Evolutionary conservation across 2,888 invertebrate genomes (phyloP).

Genomic region (Mayetiola destructor): DNA sequence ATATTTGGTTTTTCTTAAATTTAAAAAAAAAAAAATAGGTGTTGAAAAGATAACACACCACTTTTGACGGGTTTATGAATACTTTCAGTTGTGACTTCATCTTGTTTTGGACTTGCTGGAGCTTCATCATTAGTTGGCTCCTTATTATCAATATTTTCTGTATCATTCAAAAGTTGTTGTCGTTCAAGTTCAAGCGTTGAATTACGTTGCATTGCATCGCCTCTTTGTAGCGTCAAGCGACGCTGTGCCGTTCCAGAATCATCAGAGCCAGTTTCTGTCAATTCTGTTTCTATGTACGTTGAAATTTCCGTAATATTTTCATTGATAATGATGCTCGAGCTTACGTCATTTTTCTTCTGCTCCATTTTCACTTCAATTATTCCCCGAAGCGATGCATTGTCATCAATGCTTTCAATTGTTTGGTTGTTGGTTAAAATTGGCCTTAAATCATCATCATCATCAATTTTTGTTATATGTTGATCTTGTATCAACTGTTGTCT

Average conservation of each 20-base stretch:
- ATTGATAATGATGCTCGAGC: background rate
- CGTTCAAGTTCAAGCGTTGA: conserved; percentile 29
- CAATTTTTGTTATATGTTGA: conserved; percentile 18
- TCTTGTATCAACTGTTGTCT: conserved; percentile 16
- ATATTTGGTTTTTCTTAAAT: background rate
- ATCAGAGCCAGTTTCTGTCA: conserved; percentile 18
- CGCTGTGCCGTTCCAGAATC: conserved; percentile 26
- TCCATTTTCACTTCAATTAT: conserved; percentile 20
- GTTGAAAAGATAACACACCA: too few species aligned
- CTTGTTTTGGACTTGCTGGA: background rate
- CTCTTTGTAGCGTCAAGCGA: conserved; percentile 30
- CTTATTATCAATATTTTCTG: conserved; percentile 15
- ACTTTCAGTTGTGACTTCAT: background rate
- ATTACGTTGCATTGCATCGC: conserved; percentile 31
- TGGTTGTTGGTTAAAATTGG: too few species aligned
- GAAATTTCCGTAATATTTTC: background rate
- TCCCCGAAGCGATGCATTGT: conserved; percentile 18
- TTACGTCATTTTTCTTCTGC: conserved; percentile 13
- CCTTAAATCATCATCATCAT: too few species aligned
- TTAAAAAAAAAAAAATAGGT: too few species aligned
- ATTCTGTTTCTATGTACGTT: background rate
- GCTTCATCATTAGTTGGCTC: background rate
- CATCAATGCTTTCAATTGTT: conserved; percentile 23
- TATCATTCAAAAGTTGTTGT: conserved; percentile 18
- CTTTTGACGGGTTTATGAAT: background rate